Percentiles rank a stretch among this genome's conserved stretches.
Conservation (phyloP, 2,797 vertebrate species). For the Cercopithecus hamlyni region DNA sequence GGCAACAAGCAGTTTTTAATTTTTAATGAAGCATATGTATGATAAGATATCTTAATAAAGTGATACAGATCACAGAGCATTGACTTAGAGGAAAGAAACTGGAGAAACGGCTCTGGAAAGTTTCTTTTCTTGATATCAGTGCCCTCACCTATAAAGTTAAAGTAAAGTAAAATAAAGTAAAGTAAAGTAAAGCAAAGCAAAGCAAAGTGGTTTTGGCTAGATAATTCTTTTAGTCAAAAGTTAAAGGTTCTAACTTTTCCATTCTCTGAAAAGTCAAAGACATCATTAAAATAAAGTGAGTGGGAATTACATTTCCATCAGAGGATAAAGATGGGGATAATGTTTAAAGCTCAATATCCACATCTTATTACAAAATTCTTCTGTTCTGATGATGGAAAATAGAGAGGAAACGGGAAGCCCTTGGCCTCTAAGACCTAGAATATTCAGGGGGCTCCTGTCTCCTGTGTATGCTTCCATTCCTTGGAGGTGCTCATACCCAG, state of each 20-base stretch:
- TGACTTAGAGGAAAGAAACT: background rate
- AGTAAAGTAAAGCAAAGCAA: background rate
- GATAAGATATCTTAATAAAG: background rate
- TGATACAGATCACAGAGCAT: background rate
- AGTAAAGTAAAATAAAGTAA: background rate
- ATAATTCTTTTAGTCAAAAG: background rate
- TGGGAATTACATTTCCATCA: background rate
- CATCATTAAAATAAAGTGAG: background rate
- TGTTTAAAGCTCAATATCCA: slow-evolving; percentile 4
- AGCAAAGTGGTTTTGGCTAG: background rate
- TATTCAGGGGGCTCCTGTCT: background rate
- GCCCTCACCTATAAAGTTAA: background rate
- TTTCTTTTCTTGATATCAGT: background rate
- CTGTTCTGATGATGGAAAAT: background rate
- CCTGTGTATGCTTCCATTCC: background rate
- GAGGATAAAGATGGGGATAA: background rate
- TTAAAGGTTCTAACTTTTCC: background rate
- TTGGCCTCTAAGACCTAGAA: background rate
- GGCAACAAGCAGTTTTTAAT: slow-evolving; percentile 24
- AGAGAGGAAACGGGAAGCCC: background rate
- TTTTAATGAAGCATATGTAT: slow-evolving; percentile 8
- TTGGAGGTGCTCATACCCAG: background rate
- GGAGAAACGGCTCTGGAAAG: background rate
- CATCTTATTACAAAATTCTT: background rate
- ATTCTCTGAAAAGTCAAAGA: background rate